phyloP scores from a whole-genome alignment of 2,797 vertebrate species.

The Sebastes minor region DNA sequence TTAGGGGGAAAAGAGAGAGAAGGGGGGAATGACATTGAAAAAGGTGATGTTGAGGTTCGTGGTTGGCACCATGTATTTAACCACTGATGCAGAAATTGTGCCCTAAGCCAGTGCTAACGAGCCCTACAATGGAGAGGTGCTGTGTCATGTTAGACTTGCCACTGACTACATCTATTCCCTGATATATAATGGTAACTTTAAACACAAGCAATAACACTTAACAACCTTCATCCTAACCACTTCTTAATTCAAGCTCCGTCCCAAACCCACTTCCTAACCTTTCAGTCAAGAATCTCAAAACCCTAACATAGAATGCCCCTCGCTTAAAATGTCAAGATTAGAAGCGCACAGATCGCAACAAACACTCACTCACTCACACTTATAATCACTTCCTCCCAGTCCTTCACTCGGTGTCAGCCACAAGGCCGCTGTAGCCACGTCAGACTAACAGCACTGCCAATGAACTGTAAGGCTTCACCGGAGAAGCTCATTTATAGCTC shows the following conservation, averaged over 20 bases:
- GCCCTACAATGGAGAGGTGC: not conserved
- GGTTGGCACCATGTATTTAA: not conserved
- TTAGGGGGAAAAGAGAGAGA: not conserved
- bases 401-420: not conserved
- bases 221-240: not conserved
- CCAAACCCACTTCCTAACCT: not conserved
- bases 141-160: not conserved
- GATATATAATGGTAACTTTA: not conserved
- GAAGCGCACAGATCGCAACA: not conserved
- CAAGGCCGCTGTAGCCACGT: constrained; percentile 7
- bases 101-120: not conserved
- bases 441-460: constrained; percentile 41
- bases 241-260: not conserved
- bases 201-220: not conserved
- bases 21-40: not conserved
- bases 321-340: not conserved
- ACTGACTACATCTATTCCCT: not conserved
- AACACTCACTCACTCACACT: not conserved
- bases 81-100: not conserved
- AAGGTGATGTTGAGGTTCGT: not conserved
- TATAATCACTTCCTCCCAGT: not conserved
- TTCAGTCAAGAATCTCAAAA: not conserved
- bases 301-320: not conserved
- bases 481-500: constrained; percentile 52
- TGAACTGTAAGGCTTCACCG: constrained; percentile 35